A percentile compares a stretch with the other conserved stretches of the same genome.
Conservation (phyloP, 2,888 invertebrate species). For the Gnatocerus cornutus region DNA sequence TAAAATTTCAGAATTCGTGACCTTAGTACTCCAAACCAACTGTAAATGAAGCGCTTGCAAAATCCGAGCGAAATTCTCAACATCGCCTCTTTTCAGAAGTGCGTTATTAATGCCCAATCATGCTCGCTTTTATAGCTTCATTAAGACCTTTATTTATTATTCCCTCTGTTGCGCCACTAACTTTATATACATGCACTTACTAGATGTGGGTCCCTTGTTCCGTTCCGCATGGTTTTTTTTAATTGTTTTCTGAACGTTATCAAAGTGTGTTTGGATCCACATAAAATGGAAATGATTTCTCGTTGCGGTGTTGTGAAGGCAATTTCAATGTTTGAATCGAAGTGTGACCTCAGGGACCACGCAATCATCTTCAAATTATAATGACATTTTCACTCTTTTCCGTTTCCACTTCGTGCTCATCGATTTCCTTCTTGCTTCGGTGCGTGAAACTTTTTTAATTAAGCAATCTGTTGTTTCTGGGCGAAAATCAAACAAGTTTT, state of each 20-base stretch:
- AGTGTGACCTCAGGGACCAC: conserved; percentile 12
- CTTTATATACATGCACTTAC: background rate
- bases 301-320: background rate
- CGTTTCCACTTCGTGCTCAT: conserved; percentile 12
- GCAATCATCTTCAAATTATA: conserved; percentile 16
- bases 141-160: conserved; percentile 6
- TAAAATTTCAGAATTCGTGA: no score
- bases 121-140: background rate
- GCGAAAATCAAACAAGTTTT: background rate
- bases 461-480: conserved; percentile 20
- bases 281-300: background rate
- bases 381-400: conserved; percentile 20
- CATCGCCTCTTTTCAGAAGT: no score
- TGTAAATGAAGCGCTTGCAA: no score
- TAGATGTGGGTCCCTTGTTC: background rate
- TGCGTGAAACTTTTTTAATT: conserved; percentile 31
- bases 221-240: conserved; percentile 1
- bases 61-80: no score
- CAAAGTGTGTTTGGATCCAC: background rate
- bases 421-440: conserved; percentile 1
- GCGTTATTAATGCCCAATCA: background rate
- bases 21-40: no score
- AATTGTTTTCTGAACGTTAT: background rate
- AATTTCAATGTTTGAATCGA: conserved; percentile 12
- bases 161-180: background rate